Evolutionary conservation across 2,888 invertebrate genomes (phyloP).

Genomic region (Dione juno): DNA sequence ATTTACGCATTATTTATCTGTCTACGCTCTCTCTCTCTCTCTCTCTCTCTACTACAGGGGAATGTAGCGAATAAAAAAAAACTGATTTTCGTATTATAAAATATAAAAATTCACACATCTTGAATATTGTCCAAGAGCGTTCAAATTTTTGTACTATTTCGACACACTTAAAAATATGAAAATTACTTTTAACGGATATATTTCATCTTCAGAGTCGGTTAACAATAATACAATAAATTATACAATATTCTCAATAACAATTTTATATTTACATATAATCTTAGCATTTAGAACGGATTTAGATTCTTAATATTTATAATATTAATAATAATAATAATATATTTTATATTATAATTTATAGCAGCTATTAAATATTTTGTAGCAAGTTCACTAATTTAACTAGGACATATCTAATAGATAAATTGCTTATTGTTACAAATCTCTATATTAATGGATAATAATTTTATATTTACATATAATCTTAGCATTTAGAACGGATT

Average conservation of each 20-base stretch:
- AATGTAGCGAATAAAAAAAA: no score
- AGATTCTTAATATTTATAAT: not conserved
- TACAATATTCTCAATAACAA: not conserved
- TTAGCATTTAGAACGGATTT: slow-evolving; percentile 15
- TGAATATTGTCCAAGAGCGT: no score
- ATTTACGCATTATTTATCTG: no score
- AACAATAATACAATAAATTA: slow-evolving; percentile 2
- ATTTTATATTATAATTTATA: not conserved
- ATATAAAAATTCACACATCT: no score
- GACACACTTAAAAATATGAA: no score
- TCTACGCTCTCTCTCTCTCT: no score
- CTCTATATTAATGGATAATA: not conserved
- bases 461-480: slow-evolving; percentile 16
- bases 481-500: slow-evolving; percentile 7
- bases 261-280: slow-evolving; percentile 10
- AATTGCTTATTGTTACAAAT: not conserved
- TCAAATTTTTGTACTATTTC: no score
- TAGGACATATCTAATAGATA: not conserved
- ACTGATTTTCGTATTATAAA: no score
- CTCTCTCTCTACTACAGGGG: no score
- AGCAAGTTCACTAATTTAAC: slow-evolving; percentile 8
- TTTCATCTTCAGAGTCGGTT: no score
- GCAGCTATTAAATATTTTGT: slow-evolving; percentile 9
- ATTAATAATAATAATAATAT: not conserved
- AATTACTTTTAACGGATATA: no score